A percentile compares a stretch with the other conserved stretches of the same genome.
Conservation (phyloP, 2,113 vertebrate species). For the Pteronura brasiliensis region DNA sequence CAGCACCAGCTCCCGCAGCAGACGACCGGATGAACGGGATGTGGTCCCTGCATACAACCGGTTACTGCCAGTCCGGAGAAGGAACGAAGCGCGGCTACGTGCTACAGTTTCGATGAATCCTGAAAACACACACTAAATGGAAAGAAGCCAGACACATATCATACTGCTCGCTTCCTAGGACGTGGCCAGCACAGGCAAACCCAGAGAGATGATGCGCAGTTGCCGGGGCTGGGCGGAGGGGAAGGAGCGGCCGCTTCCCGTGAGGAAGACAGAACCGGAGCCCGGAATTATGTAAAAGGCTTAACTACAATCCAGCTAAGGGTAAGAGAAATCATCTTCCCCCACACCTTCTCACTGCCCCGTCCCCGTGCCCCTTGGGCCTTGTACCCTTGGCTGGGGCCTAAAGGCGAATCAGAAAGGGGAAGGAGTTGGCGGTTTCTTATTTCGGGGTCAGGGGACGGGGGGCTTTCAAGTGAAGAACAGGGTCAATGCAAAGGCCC, state of each 20-base stretch:
- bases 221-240: not conserved
- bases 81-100: not conserved
- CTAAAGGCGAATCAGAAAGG: not conserved
- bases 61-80: not conserved
- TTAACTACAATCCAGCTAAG: not conserved
- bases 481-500: not conserved
- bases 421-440: not conserved
- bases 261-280: not conserved
- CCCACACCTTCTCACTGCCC: not conserved
- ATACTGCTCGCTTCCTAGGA: not conserved
- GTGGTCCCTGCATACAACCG: not conserved
- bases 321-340: not conserved
- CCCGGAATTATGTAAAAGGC: not conserved
- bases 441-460: rapidly evolving
- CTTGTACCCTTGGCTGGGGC: not conserved
- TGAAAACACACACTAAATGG: not conserved
- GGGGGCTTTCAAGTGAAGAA: not conserved
- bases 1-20: not conserved
- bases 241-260: not conserved
- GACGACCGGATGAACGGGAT: not conserved
- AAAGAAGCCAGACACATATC: not conserved
- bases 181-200: not conserved
- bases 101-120: too few species aligned
- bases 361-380: not conserved
- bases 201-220: not conserved